Conservation (phyloP, 1,140 invertebrate genomes). For the Eurosta solidaginis region DNA sequence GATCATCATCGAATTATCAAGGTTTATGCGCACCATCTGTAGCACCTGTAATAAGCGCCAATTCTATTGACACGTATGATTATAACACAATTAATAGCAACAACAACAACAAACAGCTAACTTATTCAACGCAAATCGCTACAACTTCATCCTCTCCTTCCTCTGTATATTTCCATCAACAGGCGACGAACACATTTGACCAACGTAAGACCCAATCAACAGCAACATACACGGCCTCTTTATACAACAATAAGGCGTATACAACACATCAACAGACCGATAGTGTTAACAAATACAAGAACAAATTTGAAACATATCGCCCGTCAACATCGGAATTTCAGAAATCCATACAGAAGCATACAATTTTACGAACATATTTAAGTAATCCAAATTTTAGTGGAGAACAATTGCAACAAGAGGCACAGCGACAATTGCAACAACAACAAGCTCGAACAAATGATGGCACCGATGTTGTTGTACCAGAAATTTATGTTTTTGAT, state of each 20-base stretch:
- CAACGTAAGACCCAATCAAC: conserved; percentile 36
- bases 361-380: conserved; percentile 55
- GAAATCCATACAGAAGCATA: conserved; percentile 55
- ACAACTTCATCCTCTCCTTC: conserved; percentile 32
- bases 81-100: conserved; percentile 47
- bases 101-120: conserved; percentile 51
- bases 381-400: conserved; percentile 24
- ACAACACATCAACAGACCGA: conserved; percentile 46
- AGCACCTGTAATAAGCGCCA: conserved; percentile 42
- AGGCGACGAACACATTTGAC: conserved; percentile 42
- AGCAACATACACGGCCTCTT: conserved; percentile 22
- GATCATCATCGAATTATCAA: conserved; percentile 72
- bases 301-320: conserved; percentile 53
- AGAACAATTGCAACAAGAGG: conserved; percentile 36
- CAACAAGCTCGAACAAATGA: conserved; percentile 36
- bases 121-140: conserved; percentile 28
- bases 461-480: background rate
- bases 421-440: background rate
- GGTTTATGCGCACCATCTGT: conserved; percentile 67
- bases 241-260: conserved; percentile 44
- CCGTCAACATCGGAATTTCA: conserved; percentile 51
- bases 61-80: conserved; percentile 58
- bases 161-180: conserved; percentile 40
- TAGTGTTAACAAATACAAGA: conserved; percentile 42
- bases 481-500: conserved; percentile 14